A percentile compares a stretch with the other conserved stretches of the same genome.
Conservation (phyloP, 2,113 vertebrate genomes). For the Struthidea cinerea region DNA sequence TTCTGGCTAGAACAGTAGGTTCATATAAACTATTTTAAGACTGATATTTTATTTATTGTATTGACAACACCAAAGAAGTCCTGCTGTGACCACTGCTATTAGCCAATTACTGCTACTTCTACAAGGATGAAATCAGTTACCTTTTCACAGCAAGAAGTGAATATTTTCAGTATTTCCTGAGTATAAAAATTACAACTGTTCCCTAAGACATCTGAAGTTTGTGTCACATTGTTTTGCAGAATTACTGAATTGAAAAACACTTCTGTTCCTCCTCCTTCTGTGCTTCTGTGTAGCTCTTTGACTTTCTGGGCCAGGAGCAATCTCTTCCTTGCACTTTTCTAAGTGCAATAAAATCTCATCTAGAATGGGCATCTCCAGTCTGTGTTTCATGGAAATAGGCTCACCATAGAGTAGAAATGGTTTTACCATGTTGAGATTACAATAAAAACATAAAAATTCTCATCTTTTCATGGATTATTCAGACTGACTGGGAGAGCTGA, state of each 20-base stretch:
- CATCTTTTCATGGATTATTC: background rate
- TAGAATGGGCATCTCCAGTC: background rate
- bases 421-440: background rate
- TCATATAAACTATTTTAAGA: background rate
- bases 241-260: background rate
- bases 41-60: background rate
- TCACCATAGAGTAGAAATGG: background rate
- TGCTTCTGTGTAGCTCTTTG: background rate
- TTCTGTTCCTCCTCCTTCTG: background rate
- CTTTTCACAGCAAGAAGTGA: background rate
- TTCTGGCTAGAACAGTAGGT: background rate
- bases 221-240: accelerated
- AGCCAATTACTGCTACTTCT: background rate
- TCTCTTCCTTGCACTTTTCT: background rate
- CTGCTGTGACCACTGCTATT: accelerated
- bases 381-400: background rate
- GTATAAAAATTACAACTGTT: background rate
- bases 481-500: background rate
- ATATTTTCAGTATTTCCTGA: background rate
- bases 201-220: background rate
- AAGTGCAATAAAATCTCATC: background rate
- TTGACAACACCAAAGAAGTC: background rate
- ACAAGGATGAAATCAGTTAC: background rate
- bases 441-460: background rate
- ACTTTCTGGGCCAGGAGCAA: background rate